Evolutionary conservation across 2,113 vertebrate species (phyloP).

Genomic region (Sinocyclocheilus grahami): DNA sequence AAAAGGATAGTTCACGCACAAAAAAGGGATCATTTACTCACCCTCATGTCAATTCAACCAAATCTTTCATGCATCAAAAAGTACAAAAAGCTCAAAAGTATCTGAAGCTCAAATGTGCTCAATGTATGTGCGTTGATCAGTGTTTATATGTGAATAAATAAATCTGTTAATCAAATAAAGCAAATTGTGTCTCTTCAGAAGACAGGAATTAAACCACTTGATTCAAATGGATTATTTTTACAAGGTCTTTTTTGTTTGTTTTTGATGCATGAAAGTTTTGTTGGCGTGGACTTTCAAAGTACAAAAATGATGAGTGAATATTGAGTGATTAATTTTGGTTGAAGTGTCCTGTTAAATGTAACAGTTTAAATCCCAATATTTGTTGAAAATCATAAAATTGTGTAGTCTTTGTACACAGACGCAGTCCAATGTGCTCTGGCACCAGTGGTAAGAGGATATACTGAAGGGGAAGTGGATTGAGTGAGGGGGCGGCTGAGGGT

Average conservation of each 20-base stretch:
- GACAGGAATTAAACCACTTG: not conserved
- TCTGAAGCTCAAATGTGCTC: no score
- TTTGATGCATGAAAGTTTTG: not conserved
- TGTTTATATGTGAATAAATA: no score
- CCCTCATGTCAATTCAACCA: not conserved
- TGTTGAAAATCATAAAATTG: not conserved
- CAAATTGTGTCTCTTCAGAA: not conserved
- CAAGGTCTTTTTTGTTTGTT: not conserved
- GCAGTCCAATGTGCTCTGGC: not conserved
- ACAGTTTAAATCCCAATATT: not conserved
- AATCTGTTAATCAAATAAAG: not conserved
- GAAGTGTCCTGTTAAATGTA: not conserved
- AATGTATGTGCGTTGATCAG: no score
- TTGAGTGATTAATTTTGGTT: not conserved
- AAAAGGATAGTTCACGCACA: no score
- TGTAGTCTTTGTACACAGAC: not conserved
- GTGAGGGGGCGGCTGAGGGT: not conserved
- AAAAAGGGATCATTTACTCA: not conserved
- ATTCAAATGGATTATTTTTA: not conserved
- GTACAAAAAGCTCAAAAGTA: not conserved
- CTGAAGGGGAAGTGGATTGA: slow-evolving; percentile 7
- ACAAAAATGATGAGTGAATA: not conserved
- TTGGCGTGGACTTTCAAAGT: not conserved
- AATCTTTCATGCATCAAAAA: not conserved
- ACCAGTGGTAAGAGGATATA: slow-evolving; percentile 13